Evolutionary conservation across 2,888 invertebrate species (phyloP).

Genomic region (Tethea ocularis): DNA sequence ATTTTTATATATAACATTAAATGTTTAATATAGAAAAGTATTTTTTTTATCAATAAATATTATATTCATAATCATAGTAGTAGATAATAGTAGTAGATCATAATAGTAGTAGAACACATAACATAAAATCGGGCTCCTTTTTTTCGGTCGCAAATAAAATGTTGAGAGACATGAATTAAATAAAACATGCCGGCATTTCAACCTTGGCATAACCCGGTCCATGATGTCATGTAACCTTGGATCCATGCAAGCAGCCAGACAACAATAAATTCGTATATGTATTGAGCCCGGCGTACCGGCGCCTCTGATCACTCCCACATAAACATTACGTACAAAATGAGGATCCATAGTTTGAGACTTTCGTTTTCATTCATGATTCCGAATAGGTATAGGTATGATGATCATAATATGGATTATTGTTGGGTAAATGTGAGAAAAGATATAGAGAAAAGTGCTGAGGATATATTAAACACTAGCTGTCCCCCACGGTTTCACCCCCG

Average conservation of each 20-base stretch:
- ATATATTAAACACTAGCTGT: too few species aligned
- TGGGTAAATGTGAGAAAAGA: too few species aligned
- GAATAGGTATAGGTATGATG: too few species aligned
- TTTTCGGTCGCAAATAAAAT: not conserved
- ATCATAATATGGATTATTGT: too few species aligned
- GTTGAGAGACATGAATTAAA: not conserved
- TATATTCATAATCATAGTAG: too few species aligned
- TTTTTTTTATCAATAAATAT: too few species aligned
- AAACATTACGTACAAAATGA: not conserved
- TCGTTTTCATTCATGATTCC: not conserved
- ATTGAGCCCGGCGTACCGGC: not conserved
- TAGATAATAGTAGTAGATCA: too few species aligned
- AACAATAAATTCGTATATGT: not conserved
- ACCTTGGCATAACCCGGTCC: not conserved
- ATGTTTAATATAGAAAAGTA: too few species aligned
- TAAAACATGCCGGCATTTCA: not conserved
- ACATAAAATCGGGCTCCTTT: not conserved
- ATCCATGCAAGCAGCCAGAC: not conserved
- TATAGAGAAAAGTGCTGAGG: too few species aligned
- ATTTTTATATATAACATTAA: too few species aligned
- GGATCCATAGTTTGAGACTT: not conserved
- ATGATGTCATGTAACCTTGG: not conserved
- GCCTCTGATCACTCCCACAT: not conserved
- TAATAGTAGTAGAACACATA: too few species aligned
- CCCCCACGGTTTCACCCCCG: too few species aligned